Evolutionary conservation across 2,888 invertebrate species (phyloP), one percentile per base, ranked within the genome.

Genomic region (Trilocha varians): DNA sequence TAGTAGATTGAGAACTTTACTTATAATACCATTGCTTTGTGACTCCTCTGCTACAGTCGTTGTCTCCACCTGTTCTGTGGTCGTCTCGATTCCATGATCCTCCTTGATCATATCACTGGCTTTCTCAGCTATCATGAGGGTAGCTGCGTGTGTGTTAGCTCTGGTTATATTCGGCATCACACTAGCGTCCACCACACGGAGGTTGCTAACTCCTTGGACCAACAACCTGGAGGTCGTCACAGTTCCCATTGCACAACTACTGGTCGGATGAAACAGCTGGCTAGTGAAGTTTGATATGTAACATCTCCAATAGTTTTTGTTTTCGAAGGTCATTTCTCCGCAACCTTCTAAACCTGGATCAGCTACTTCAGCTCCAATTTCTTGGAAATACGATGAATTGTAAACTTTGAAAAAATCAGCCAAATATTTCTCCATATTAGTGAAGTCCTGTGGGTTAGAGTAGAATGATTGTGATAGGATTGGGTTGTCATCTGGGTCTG

Each of bases 181-280:
- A 8, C 18, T 18, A 5, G 8, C 18, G 8, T 61, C 60, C 0
- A 39, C 36, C 2, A 59, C 53, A 3, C 53, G 53, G n/a, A 62
- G 14, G 0, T 34, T 46, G 0, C 5, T 3, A 0, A 53, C 32
- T 6, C 47, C 48, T 1, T 45, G 46, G 1, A 62, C 63, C 2
- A 15, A 15, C 16, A 56, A 5, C 1, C 43, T 6, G 0, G 13
- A 36, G 34, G 62, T 49, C 5, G 57, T 41, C 1, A 62, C 63
- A 5, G 6, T 14, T 0, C 62, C 62, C 41, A 62, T 46, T 0
- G 52, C 38, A 13, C 53, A 51, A 4, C 59, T 55, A 4, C 61
- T 54, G 6, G 39, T 13, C 16, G 55, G 55, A 41, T 62, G 61
- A 53, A 57, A 59, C 51, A 57, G 47, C n/a, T 51, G 48, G 1